Evolutionary conservation across 35 echinoderm and acorn worm species (phyloP).

Genomic region (Patiria miniata): DNA sequence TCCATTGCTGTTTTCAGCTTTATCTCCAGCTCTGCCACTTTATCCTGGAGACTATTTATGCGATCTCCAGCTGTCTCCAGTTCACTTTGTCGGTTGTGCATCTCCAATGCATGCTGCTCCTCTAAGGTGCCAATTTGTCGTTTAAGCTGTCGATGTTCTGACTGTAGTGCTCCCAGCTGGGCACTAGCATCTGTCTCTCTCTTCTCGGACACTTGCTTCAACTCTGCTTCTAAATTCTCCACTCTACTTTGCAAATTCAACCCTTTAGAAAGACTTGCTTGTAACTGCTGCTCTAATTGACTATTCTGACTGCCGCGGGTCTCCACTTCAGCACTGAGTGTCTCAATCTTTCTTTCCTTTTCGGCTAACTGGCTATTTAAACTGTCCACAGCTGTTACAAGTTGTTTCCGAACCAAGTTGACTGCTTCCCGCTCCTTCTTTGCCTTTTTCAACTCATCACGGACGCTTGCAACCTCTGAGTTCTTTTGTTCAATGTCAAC

Average conservation of each 20-base stretch:
- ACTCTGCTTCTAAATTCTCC: background rate
- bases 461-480: background rate
- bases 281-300: background rate
- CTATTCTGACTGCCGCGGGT: constrained; percentile 24
- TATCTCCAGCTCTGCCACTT: constrained; percentile 7
- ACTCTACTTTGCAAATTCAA: background rate
- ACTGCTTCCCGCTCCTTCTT: constrained; percentile 16
- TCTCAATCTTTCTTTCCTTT: background rate
- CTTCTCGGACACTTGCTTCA: background rate
- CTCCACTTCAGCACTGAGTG: background rate
- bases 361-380: constrained; percentile 7
- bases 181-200: background rate
- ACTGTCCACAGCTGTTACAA: constrained; percentile 1
- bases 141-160: constrained; percentile 18
- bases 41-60: constrained; percentile 15
- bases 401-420: constrained; percentile 9
- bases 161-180: background rate
- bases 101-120: constrained; percentile 18
- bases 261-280: background rate
- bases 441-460: background rate
- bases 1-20: constrained; percentile 40
- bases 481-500: background rate
- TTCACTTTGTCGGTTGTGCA: constrained; percentile 33
- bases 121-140: constrained; percentile 9
- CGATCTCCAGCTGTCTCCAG: background rate